phyloP scores from a whole-genome alignment of 2,797 vertebrate genomes.

The Epinephelus malabaricus region DNA sequence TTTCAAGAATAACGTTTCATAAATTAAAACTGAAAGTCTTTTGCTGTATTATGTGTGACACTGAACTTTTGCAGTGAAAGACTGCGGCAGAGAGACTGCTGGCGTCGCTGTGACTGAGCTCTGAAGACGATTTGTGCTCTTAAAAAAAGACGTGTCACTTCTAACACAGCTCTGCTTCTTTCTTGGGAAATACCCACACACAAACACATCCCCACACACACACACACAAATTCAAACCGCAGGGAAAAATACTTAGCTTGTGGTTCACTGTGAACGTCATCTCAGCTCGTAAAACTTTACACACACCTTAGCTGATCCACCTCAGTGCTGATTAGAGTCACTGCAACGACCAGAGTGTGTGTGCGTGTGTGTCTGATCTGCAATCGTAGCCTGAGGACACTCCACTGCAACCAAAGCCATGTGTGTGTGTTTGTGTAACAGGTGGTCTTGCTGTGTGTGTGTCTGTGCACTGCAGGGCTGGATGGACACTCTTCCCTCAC shows the following conservation, averaged over 20 bases:
- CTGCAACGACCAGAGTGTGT: constrained; percentile 12
- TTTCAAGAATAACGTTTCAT: no score
- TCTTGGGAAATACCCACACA: constrained; percentile 7
- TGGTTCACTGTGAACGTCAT: constrained; percentile 55
- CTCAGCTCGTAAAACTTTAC: constrained; percentile 59
- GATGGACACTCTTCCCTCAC: constrained; percentile 66
- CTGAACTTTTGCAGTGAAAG: background rate
- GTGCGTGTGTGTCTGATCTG: constrained; percentile 29
- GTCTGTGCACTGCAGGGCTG: constrained; percentile 60
- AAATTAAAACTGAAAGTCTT: background rate
- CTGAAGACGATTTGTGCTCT: background rate
- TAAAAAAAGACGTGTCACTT: constrained; percentile 14
- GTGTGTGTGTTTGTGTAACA: constrained; percentile 63
- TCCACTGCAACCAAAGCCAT: background rate
- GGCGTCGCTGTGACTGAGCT: background rate
- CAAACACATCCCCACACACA: constrained; percentile 7
- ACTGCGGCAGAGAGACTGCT: background rate
- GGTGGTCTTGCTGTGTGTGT: constrained; percentile 52
- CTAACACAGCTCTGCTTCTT: constrained; percentile 32
- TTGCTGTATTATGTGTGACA: background rate
- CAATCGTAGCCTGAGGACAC: constrained; percentile 43
- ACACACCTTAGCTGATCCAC: constrained; percentile 28
- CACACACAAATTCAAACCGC: constrained; percentile 41
- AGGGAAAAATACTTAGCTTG: constrained; percentile 39
- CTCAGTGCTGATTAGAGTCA: constrained; percentile 36